phyloP scores from a whole-genome alignment of 1,140 invertebrate species.

The Centruroides sculpturatus region DNA sequence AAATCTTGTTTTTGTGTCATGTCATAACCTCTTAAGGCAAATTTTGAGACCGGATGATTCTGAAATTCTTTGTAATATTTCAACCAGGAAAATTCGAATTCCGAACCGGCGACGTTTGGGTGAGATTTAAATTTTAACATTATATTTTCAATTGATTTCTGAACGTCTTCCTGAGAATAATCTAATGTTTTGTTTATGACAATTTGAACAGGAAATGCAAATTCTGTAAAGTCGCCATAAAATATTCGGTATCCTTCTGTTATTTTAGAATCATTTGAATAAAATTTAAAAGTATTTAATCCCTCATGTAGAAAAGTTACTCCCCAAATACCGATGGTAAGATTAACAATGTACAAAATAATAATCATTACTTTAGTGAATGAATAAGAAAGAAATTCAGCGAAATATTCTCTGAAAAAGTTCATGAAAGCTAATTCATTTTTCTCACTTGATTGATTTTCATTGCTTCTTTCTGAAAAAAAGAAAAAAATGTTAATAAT shows the following conservation, averaged over 20 bases:
- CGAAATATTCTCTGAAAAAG: conserved; percentile 70
- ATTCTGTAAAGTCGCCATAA: conserved; percentile 75
- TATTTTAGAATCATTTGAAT: conserved; percentile 73
- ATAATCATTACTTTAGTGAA: conserved; percentile 60
- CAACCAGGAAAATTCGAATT: conserved; percentile 83
- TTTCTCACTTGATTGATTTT: no score
- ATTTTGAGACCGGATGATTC: conserved; percentile 50
- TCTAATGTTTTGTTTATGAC: conserved; percentile 66
- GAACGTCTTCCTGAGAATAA: conserved; percentile 63
- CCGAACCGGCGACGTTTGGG: conserved; percentile 44
- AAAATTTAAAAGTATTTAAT: conserved; percentile 64
- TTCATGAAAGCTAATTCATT: conserved; percentile 44
- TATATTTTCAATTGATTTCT: conserved; percentile 59
- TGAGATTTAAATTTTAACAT: conserved; percentile 66
- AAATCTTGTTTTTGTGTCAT: conserved; percentile 60
- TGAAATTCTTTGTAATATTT: conserved; percentile 64
- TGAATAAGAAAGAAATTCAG: conserved; percentile 54
- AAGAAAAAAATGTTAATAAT: no score
- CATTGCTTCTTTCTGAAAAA: no score
- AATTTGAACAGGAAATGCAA: conserved; percentile 75
- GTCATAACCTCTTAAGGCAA: conserved; percentile 41
- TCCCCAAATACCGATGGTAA: conserved; percentile 71
- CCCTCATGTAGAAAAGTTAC: conserved; percentile 77
- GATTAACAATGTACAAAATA: conserved; percentile 58
- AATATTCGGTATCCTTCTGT: conserved; percentile 74